phyloP scores from a whole-genome alignment of 2,113 vertebrate genomes.

The Gorsachius goisagi region DNA sequence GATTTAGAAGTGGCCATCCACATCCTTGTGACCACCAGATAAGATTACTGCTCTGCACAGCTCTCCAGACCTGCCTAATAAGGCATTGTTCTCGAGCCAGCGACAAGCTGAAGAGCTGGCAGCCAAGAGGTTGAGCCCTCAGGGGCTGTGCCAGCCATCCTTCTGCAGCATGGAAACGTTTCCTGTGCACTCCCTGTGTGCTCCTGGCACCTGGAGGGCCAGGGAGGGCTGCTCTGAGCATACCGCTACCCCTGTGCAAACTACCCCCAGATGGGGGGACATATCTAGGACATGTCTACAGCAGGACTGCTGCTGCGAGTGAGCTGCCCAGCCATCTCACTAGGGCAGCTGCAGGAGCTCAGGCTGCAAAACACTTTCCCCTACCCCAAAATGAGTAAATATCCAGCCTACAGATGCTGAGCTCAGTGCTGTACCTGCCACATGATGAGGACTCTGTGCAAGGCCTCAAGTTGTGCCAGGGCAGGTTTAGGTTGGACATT shows the following conservation, averaged over 20 bases:
- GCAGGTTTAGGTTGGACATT: no score
- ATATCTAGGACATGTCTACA: background rate
- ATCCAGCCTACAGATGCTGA: background rate
- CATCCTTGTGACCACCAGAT: constrained; percentile 66
- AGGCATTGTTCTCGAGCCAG: constrained; percentile 8
- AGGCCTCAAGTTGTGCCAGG: background rate
- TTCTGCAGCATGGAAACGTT: background rate
- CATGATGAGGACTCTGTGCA: accelerated
- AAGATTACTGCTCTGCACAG: constrained; percentile 57
- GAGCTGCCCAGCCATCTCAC: background rate
- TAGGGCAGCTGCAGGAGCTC: background rate
- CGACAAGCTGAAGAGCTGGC: background rate
- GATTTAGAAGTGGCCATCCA: constrained; percentile 62
- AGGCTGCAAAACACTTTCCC: background rate
- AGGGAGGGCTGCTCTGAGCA: background rate
- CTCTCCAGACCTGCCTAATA: constrained; percentile 62
- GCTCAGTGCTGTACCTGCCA: background rate
- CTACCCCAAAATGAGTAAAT: background rate
- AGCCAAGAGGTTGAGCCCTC: background rate
- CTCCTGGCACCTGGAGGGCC: background rate
- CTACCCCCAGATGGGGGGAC: background rate
- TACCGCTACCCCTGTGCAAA: background rate
- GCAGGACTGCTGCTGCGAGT: background rate
- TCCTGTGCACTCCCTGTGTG: background rate
- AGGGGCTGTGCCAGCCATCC: background rate